Evolutionary conservation across 2,113 vertebrate species (phyloP), one percentile per base, ranked within the genome.

Genomic region (Tautogolabrus adspersus): DNA sequence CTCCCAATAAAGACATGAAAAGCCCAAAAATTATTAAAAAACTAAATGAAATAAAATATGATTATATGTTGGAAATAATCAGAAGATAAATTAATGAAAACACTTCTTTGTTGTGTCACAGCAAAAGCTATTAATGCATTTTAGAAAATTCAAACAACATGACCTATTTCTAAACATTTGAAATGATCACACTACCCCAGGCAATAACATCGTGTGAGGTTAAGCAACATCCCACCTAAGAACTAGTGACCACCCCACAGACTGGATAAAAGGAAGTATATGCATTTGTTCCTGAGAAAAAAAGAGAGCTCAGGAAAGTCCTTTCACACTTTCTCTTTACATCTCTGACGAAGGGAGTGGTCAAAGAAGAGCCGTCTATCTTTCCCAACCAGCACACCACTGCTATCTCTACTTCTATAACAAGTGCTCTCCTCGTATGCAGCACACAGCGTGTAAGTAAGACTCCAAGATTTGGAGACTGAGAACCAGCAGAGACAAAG

Each of bases 311-410:
- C 9, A 57, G 13, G 9, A 13, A 37, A 59, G 22, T 26, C 18
- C 10, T 23, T n/a, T 30, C 2, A 21, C 49, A 44, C 37, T 40
- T n/a, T 12, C n/a, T 16, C 2, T 59, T 54, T 38, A 44, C 81
- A 75, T 88, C 81, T 84, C 34, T 57, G 69, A 64, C 51, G 54
- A 72, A 83, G 92, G 93, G 90, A 87, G 91, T 88, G 86, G 90
- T 79, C 34, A 58, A 51, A 71, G 65, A 75, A 26, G 30, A 23
- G 26, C 38, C 8, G 13, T 77, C 77, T 94, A 94, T 94, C 93
- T 93, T 42, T 54, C 55, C 30, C n/a, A 66, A 75, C 51, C 94
- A 94, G 93, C 75, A 85, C 65, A 61, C 52, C 52, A 16, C 67
- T 66, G 61, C 61, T 91, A 90, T 93, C 90, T 87, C 13, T 40